Evolutionary conservation across 2,797 vertebrate species (phyloP), one percentile per base, ranked within the genome.

Genomic region (Halcyon chelicuti): DNA sequence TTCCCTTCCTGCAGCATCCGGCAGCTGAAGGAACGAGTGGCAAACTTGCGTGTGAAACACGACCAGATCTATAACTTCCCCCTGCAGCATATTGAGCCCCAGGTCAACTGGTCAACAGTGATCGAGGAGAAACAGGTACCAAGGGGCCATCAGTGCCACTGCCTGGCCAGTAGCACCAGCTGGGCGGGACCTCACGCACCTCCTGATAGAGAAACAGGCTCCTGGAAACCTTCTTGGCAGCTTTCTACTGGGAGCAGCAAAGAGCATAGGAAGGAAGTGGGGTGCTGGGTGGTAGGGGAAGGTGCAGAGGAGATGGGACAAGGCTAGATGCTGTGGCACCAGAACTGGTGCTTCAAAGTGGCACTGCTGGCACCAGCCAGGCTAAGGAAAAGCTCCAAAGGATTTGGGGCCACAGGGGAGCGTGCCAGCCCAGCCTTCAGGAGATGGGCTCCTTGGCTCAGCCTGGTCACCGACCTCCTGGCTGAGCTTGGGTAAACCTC

Each of bases 41-140:
- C 37, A 73, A 99, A 98, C 97, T 97, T 99, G 68, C 98, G 91
- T 0, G 96, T 97, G 29, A 99, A 99, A 29, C 99, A 98, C 1
- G 92, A 98, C 10, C 98, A 98, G n/a, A 99, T 99, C 97, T 99
- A 99, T 98, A 98, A 96, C 94, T 97, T 98, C 92, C 96, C 93
- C 8, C 96, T 96, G 88, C 98, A 96, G 33, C 98, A 98, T 20
- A 96, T 98, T 0, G 98, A 99, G 81, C 99, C 99, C 23, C 99
- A 95, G 72, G 98, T 99, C 97, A 99, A 99, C 98, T 99, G 99
- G 99, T 98, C 98, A 9, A 98, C 97, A 4, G 97, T 99, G 89
- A 99, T 99, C 7, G 99, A 99, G 8, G 99, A 99, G 96, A 99
- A 99, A 80, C 98, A 98, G 98, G 99, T 99, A 98, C 9, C 46